These are phyloP conservation scores for Mobula birostris DNA, from an alignment of 2,113 vertebrate species.

Conservation along the genomic window DNA sequence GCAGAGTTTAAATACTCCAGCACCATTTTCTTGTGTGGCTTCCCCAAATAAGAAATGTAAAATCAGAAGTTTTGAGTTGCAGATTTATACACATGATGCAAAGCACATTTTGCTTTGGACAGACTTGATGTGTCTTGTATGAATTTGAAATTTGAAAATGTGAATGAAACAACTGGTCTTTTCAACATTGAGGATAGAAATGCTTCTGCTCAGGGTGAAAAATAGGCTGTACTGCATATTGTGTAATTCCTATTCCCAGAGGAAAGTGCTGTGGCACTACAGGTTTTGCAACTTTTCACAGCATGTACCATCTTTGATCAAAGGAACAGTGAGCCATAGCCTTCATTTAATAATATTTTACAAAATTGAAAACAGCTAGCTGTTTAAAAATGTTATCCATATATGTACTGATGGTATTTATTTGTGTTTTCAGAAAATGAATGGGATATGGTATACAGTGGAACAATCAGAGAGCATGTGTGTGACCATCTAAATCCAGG, in stretches of 20 bases:
- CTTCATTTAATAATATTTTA: background rate
- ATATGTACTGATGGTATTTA: background rate
- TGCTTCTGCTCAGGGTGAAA: background rate
- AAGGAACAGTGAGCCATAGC: background rate
- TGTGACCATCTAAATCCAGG: conserved; percentile 60
- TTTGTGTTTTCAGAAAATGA: conserved; percentile 48
- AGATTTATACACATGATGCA: background rate
- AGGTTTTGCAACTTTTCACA: background rate
- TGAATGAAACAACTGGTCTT: background rate
- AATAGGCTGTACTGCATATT: background rate
- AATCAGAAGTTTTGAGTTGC: background rate
- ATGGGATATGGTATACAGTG: conserved; percentile 59
- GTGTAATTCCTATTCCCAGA: background rate
- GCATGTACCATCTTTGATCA: background rate
- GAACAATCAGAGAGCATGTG: conserved; percentile 54
- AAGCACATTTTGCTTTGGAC: background rate
- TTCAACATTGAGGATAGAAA: background rate
- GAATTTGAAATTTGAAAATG: background rate
- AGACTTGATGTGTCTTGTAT: background rate
- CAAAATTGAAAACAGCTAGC: background rate
- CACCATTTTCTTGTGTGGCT: background rate
- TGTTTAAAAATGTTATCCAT: background rate
- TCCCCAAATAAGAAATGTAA: background rate
- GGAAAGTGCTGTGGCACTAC: background rate
- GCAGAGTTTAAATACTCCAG: background rate